A percentile compares a stretch with the other conserved stretches of the same genome.
phyloP scores from a whole-genome alignment of 2,113 vertebrate species.

The Mixornis gularis region DNA sequence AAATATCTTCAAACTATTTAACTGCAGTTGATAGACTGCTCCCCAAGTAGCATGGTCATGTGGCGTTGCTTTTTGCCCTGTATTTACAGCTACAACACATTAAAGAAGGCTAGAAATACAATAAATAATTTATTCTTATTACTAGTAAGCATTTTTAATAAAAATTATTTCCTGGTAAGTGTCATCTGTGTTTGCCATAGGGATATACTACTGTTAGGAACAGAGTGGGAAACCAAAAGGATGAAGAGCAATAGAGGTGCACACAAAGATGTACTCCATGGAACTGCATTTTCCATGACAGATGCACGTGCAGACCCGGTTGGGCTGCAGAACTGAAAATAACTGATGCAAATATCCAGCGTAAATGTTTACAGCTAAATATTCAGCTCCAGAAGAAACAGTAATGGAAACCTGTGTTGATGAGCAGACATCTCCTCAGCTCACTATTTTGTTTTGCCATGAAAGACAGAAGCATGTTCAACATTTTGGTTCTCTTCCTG shows the following conservation, averaged over 20 bases:
- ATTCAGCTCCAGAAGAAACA: not conserved
- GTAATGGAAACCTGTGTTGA: not conserved
- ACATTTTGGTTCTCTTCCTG: not conserved
- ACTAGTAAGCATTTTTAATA: not conserved
- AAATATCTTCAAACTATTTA: constrained; percentile 36
- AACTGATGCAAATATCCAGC: not conserved
- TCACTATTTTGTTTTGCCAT: not conserved
- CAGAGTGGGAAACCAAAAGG: not conserved
- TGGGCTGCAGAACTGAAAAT: not conserved
- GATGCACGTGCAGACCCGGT: not conserved
- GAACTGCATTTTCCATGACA: not conserved
- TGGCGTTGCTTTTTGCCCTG: not conserved
- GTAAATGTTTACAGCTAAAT: not conserved
- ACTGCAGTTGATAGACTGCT: not conserved
- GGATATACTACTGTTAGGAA: not conserved
- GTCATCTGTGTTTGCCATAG: not conserved
- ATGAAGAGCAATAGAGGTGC: not conserved
- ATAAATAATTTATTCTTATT: not conserved
- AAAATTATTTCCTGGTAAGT: not conserved
- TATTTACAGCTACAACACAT: not conserved
- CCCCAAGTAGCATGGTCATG: not conserved
- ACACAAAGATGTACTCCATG: not conserved
- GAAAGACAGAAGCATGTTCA: not conserved
- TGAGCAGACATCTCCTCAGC: not conserved
- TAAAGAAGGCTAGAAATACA: not conserved